phyloP scores from a whole-genome alignment of 2,797 vertebrate species.

The Iguana delicatissima region DNA sequence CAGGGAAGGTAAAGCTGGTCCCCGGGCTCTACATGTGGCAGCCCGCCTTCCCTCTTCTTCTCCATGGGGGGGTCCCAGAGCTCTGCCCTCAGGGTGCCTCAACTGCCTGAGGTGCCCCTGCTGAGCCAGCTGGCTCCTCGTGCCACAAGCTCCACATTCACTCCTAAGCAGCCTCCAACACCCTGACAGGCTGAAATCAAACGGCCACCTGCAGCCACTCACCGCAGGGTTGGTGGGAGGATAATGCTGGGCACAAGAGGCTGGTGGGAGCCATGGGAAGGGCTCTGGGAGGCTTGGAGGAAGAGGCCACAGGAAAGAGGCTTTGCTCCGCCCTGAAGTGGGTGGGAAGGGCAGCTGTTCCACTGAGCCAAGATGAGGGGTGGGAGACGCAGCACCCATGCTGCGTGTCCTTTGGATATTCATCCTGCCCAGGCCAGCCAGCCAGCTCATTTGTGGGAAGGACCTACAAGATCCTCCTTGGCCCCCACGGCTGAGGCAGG shows the following conservation, averaged over 20 bases:
- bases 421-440: not conserved
- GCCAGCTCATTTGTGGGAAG: not conserved
- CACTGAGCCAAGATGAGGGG: not conserved
- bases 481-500: not conserved
- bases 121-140: not conserved
- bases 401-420: accelerated
- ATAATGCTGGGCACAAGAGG: not conserved
- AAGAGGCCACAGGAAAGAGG: not conserved
- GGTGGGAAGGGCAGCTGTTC: no score
- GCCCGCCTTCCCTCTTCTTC: no score
- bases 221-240: accelerated
- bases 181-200: not conserved
- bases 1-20: no score
- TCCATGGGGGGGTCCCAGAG: no score
- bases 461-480: not conserved
- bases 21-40: no score
- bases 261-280: accelerated
- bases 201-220: not conserved
- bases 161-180: not conserved
- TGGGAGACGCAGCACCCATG: not conserved
- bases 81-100: no score
- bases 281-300: no score
- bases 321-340: not conserved
- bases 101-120: not conserved
- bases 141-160: no score